Evolutionary conservation across 2,113 vertebrate species (phyloP), one percentile per base, ranked within the genome.

Genomic region (Paedocypris sp.): DNA sequence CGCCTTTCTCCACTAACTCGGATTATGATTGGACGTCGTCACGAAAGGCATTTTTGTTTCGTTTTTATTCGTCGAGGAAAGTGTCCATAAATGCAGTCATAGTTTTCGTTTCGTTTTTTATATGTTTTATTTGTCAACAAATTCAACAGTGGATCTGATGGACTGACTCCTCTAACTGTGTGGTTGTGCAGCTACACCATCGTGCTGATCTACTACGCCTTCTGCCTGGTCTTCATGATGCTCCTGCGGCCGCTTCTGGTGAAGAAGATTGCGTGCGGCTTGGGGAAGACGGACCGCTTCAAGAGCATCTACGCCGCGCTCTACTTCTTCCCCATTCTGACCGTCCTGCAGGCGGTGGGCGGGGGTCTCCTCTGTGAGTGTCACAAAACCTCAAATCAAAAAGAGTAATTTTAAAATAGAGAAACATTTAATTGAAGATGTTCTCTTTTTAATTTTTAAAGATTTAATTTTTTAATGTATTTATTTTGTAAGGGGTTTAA

Each of bases 221-320:
- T 99, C 78, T 97, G 92, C 73, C 74, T 98, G 23, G 86, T 94
- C 33, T 75, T 97, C 32, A 98, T 99, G 95, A 97, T 98, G 95
- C 54, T 99, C 4, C 87, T 99, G 38, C 86, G 95, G 13, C 93
- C 95, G n/a, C 87, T 97, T 2, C 72, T 99, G 75, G 92, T 99
- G 4, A 99, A 99, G 83, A 97, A 96, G 79, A 89, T 99, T 2
- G 93, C 94, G 0, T 96, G 93, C 5, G 94, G 95, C 2, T 78
- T 99, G 49, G 93, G 94, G 18, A 99, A 97, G 48, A 91, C 94
- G 0, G 95, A 99, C 57, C 82, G 95, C 18, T 97, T 97, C 72
- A 95, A 90, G 80, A 99, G 94, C 75, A 89, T 99, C 73, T 99
- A 98, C 18, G 94, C 95, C 0, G 94, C 95, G 0, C 85, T 99